Percentiles rank a stretch among this genome's conserved stretches.
Evolutionary conservation across 2,113 vertebrate species (phyloP).

Genomic region (Saguinus midas): DNA sequence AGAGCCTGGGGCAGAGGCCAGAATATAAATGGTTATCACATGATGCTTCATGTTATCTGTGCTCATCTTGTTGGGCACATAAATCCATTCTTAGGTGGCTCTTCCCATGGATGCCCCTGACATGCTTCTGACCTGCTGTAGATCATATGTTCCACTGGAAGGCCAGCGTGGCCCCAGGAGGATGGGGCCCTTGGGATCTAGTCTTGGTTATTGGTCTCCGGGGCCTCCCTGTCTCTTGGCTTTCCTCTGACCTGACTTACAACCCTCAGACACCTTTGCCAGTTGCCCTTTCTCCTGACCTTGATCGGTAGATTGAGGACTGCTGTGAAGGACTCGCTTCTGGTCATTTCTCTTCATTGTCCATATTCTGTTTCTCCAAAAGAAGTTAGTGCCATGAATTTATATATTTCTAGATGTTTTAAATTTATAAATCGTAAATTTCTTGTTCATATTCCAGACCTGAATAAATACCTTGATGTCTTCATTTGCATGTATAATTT

Average conservation of each 20-base stretch:
- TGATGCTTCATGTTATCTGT: neutral
- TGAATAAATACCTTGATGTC: neutral
- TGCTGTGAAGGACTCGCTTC: neutral
- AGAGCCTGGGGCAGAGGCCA: neutral
- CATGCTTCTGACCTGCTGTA: neutral
- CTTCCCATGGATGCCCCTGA: neutral
- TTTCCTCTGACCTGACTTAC: neutral
- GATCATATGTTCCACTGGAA: too few species aligned
- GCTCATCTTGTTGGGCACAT: neutral
- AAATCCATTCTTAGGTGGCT: neutral
- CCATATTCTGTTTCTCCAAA: neutral
- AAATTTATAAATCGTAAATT: neutral
- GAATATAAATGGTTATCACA: neutral
- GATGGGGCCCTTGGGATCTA: neutral
- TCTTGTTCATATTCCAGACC: neutral
- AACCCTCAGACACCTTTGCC: neutral
- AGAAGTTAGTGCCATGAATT: neutral
- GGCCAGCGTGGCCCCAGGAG: neutral
- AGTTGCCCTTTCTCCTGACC: neutral
- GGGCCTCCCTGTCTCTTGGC: neutral
- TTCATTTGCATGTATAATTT: neutral
- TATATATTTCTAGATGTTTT: neutral
- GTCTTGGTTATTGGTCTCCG: neutral
- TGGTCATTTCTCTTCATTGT: neutral
- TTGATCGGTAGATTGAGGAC: neutral